These are phyloP conservation scores for Alloplasta piceator DNA, from an alignment of 2,888 invertebrate species.

Conservation along the genomic window DNA sequence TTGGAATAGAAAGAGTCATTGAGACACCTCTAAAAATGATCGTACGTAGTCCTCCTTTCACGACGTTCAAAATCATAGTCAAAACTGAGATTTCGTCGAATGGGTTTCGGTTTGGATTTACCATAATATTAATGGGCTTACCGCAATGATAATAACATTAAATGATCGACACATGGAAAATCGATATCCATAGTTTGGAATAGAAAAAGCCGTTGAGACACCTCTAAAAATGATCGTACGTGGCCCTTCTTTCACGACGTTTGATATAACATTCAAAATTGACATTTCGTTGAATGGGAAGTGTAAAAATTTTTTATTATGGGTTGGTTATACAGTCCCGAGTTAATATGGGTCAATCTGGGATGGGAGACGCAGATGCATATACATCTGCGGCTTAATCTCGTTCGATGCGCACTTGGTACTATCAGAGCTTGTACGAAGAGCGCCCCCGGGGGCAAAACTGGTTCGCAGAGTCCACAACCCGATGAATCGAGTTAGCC, in stretches of 20 bases:
- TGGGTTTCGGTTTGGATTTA: too few relatives aligned
- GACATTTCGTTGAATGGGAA: too few relatives aligned
- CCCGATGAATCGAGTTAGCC: constrained; percentile 48
- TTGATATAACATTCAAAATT: too few relatives aligned
- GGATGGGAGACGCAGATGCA: constrained; percentile 22
- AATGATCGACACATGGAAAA: too few relatives aligned
- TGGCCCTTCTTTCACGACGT: too few relatives aligned
- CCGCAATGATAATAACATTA: too few relatives aligned
- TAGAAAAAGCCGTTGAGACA: neutral
- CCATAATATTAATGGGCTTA: too few relatives aligned
- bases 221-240: neutral
- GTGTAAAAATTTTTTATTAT: neutral
- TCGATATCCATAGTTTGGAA: neutral
- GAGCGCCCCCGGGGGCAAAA: constrained; percentile 54
- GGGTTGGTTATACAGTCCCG: constrained; percentile 15
- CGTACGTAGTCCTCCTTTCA: too few relatives aligned
- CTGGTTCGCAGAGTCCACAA: constrained; percentile 57
- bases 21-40: too few relatives aligned
- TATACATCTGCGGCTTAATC: constrained; percentile 19
- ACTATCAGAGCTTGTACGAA: constrained; percentile 20
- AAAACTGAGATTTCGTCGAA: too few relatives aligned
- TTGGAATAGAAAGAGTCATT: too few relatives aligned
- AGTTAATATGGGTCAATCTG: constrained; percentile 58
- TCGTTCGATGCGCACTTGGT: constrained; percentile 30
- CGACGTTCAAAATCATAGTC: too few relatives aligned